Evolutionary conservation across 2,113 vertebrate species (phyloP).

Genomic region (Tonatia bakeri): DNA sequence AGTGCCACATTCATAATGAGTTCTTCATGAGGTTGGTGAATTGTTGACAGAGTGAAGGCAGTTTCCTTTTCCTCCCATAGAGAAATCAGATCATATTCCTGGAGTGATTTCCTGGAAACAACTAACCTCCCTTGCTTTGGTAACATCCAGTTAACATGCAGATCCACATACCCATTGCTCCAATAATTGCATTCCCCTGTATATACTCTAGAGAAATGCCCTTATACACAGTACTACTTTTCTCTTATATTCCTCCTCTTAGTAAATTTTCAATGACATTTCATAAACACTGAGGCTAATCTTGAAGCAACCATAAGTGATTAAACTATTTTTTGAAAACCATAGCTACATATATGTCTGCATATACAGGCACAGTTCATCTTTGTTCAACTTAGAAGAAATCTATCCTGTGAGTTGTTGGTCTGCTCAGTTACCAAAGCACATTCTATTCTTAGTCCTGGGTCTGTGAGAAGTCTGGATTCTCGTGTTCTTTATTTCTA

Average conservation of each 20-base stretch:
- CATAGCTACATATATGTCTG: not conserved
- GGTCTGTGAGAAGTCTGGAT: not conserved
- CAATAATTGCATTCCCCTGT: not conserved
- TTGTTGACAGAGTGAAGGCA: not conserved
- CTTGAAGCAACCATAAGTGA: not conserved
- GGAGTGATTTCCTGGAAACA: not conserved
- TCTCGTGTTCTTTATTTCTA: not conserved
- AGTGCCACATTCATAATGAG: not conserved
- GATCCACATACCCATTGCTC: not conserved
- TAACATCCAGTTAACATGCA: not conserved
- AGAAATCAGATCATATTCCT: not conserved
- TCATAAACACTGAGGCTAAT: not conserved
- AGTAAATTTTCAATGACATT: not conserved
- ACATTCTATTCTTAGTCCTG: not conserved
- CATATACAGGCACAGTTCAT: not conserved
- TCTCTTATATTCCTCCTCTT: not conserved
- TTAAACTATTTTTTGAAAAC: slow-evolving; percentile 13
- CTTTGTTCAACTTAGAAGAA: not conserved
- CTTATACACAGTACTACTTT: not conserved
- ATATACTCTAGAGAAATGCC: not conserved
- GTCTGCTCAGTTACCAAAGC: not conserved
- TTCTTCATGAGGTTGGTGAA: not conserved
- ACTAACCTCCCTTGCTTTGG: not conserved
- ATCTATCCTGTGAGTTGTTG: not conserved
- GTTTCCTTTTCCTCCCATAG: not conserved